Conservation (phyloP, 2,797 vertebrate genomes). For the Sebastes matsubarae region DNA sequence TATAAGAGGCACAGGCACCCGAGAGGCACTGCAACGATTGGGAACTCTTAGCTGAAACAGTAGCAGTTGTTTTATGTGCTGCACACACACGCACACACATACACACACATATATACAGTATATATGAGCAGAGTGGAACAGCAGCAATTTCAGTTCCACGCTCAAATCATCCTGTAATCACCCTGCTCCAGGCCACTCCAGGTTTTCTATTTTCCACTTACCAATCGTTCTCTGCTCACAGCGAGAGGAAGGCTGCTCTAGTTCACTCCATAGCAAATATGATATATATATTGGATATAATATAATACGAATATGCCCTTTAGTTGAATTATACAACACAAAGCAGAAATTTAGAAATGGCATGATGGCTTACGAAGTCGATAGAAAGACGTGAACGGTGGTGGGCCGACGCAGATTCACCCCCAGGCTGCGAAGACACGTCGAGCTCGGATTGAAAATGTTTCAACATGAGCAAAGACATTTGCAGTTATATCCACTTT, state of each 20-base stretch:
- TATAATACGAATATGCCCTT: neutral
- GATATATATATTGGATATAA: neutral
- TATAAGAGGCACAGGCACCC: neutral
- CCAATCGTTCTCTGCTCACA: slow-evolving; percentile 10
- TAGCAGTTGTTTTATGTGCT: slow-evolving; percentile 39
- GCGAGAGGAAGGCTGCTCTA: slow-evolving; percentile 16
- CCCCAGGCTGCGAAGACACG: neutral
- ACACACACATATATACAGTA: neutral
- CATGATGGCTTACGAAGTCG: neutral
- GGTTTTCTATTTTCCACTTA: slow-evolving; percentile 59
- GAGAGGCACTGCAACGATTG: slow-evolving; percentile 19
- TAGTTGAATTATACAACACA: slow-evolving; percentile 40
- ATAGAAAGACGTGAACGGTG: neutral
- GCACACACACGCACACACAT: neutral
- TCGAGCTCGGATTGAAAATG: neutral
- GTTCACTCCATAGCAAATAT: slow-evolving; percentile 25
- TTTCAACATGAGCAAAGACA: neutral
- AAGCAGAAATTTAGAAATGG: slow-evolving; percentile 1
- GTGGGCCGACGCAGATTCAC: neutral
- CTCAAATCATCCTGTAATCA: slow-evolving; percentile 67
- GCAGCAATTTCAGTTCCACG: slow-evolving; percentile 51
- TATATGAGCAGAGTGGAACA: slow-evolving; percentile 17
- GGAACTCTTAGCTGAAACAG: slow-evolving; percentile 28
- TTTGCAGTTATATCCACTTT: slow-evolving; percentile 15
- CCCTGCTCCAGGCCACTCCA: slow-evolving; percentile 54